Conservation (phyloP, 2,113 vertebrate genomes). For the Bungarus multicinctus region DNA sequence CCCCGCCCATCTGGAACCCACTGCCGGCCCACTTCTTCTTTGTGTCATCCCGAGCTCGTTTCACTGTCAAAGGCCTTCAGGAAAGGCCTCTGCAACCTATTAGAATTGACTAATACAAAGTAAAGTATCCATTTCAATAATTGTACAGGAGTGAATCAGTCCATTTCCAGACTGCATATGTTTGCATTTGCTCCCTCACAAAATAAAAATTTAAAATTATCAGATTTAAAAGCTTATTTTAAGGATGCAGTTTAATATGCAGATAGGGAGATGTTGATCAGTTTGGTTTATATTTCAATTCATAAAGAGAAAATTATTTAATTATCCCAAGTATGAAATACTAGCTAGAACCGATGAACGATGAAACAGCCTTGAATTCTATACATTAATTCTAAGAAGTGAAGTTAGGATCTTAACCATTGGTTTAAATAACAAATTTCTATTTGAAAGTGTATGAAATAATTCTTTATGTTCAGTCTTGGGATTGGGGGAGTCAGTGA, state of each 20-base stretch:
- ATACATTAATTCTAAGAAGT: background rate
- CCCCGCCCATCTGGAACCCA: no score
- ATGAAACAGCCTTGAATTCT: background rate
- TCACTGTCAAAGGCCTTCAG: no score
- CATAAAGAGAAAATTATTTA: background rate
- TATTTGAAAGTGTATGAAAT: background rate
- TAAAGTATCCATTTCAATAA: background rate
- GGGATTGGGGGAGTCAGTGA: background rate
- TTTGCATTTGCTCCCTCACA: background rate
- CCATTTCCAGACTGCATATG: background rate
- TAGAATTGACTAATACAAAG: background rate
- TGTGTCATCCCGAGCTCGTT: no score
- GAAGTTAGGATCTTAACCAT: background rate
- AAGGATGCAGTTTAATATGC: background rate
- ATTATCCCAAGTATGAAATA: background rate
- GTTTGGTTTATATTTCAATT: background rate
- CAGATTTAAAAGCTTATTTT: background rate
- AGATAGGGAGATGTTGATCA: background rate
- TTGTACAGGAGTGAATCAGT: background rate
- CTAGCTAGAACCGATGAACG: background rate
- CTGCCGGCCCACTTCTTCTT: no score
- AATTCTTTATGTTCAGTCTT: background rate
- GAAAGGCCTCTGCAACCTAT: background rate
- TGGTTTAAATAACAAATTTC: background rate
- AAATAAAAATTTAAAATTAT: background rate